Evolutionary conservation across 2,113 vertebrate species (phyloP), one percentile per base, ranked within the genome.

Genomic region (Catagonus wagneri): DNA sequence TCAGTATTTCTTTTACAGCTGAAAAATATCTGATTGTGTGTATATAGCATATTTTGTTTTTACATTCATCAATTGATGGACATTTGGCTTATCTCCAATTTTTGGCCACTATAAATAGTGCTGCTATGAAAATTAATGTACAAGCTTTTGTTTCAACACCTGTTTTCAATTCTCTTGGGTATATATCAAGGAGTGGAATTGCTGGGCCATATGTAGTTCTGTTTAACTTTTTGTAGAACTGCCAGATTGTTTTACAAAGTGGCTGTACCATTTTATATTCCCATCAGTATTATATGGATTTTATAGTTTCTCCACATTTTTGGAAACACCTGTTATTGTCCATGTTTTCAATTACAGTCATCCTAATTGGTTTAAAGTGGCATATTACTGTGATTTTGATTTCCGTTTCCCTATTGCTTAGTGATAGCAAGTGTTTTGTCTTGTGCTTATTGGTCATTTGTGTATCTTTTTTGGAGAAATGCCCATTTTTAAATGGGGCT

Each of bases 71-170:
- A 66, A 5, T 29, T 56, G 44, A 85, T 90, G 12, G 12, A 69
- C 54, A 39, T 92, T 90, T 87, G 25, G 13, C 13, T 71, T 90
- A 50, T 69, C 13, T 83, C 20, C 2, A 36, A 19, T 78, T 81
- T 90, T 56, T 16, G 15, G 3, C 32, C 79, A 23, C 81, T 66
- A 75, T 94, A 65, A 81, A 65, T 93, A 22, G 4, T 83, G 25
- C 22, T 87, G 20, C 54, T 78, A 20, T 66, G 36, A 83, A 58
- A 93, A 66, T 92, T 54, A 23, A 75, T 36, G 52, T 92, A 65
- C 58, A 94, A 36, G 15, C 56, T 92, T 95, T 74, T 97, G 9
- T 81, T 85, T 93, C 22, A 61, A 68, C 5, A 86, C 8, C 6
- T 54, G 13, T 90, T 89, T 92, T 94, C 61, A 71, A 9, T 60